Evolutionary conservation across 64 coral and sea anemone species (phyloP).

Genomic region (Porites australiensis): DNA sequence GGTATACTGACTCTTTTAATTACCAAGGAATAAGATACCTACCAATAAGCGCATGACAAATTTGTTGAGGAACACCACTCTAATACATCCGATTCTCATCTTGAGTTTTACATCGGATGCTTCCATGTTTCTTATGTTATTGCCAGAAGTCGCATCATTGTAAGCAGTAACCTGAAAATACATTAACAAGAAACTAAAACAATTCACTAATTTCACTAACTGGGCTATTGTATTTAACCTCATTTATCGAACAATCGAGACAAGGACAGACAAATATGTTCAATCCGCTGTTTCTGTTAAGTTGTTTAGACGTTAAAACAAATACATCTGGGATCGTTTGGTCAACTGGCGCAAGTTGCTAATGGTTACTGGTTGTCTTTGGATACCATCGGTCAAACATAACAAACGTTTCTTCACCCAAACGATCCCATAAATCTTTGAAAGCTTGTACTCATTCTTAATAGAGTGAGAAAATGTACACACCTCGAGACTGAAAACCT

Average conservation of each 20-base stretch:
- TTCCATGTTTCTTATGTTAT: conserved; percentile 88
- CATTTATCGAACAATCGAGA: too few relatives aligned
- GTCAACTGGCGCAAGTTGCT: too few relatives aligned
- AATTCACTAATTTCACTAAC: background rate
- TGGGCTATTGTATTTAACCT: too few relatives aligned
- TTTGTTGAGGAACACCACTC: conserved; percentile 92
- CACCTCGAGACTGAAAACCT: conserved; percentile 95
- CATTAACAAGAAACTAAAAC: background rate
- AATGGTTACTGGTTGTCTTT: too few relatives aligned
- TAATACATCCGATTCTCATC: conserved; percentile 91
- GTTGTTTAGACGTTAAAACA: too few relatives aligned
- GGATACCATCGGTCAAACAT: too few relatives aligned
- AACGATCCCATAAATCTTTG: too few relatives aligned
- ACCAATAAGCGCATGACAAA: conserved; percentile 91
- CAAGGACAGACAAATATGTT: background rate
- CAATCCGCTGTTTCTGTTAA: background rate
- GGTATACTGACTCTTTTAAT: background rate
- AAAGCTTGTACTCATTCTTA: background rate
- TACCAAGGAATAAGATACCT: background rate
- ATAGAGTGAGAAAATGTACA: background rate
- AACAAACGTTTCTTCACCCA: too few relatives aligned
- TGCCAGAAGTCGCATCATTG: conserved; percentile 78
- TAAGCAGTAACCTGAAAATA: conserved; percentile 75
- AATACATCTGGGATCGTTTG: too few relatives aligned
- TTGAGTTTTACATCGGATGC: conserved; percentile 75